Percentiles rank a stretch among this genome's conserved stretches.
These are phyloP conservation scores for Chitala chitala DNA, from an alignment of 2,113 vertebrate species.

Conservation along the genomic window DNA sequence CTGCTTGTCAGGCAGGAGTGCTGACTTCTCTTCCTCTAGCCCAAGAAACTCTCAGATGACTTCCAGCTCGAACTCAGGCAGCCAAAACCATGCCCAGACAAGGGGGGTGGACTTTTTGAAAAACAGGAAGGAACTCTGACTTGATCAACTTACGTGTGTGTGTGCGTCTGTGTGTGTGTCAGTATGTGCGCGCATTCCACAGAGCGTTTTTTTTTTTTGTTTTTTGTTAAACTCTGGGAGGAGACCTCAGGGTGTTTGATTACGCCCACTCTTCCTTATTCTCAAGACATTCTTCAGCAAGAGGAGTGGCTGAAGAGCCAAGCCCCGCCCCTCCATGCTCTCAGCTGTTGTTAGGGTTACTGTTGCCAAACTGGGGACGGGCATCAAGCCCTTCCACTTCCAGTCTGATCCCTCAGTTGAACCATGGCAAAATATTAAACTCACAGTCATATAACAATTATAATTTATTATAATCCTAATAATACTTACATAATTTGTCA, in stretches of 20 bases:
- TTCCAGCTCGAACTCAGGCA: slow-evolving; percentile 36
- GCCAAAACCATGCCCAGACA: slow-evolving; percentile 31
- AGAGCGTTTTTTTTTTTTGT: slow-evolving; percentile 54
- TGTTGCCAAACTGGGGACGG: slow-evolving; percentile 46
- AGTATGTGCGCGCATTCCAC: slow-evolving; percentile 46
- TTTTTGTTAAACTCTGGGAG: slow-evolving; percentile 58
- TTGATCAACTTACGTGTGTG: slow-evolving; percentile 44
- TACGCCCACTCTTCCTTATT: slow-evolving; percentile 45
- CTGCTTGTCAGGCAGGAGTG: background rate
- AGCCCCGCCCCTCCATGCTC: slow-evolving; percentile 44
- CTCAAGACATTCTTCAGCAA: slow-evolving; percentile 37
- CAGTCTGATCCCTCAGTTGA: slow-evolving; percentile 29
- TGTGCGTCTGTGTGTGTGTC: slow-evolving; percentile 17
- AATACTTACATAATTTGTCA: background rate
- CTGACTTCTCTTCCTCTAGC: background rate
- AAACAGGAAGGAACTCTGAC: slow-evolving; percentile 57
- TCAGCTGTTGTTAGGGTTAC: slow-evolving; percentile 34
- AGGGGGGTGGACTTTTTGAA: slow-evolving; percentile 47
- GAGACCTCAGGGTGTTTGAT: slow-evolving; percentile 37
- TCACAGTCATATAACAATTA: background rate
- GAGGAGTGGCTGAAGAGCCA: slow-evolving; percentile 40
- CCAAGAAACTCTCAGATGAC: slow-evolving; percentile 28
- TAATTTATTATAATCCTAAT: background rate
- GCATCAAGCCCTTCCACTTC: slow-evolving; percentile 20
- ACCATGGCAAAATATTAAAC: background rate